These are phyloP conservation scores for Drosophila guanche DNA, from an alignment of 1,140 invertebrate genomes.

Conservation along the genomic window DNA sequence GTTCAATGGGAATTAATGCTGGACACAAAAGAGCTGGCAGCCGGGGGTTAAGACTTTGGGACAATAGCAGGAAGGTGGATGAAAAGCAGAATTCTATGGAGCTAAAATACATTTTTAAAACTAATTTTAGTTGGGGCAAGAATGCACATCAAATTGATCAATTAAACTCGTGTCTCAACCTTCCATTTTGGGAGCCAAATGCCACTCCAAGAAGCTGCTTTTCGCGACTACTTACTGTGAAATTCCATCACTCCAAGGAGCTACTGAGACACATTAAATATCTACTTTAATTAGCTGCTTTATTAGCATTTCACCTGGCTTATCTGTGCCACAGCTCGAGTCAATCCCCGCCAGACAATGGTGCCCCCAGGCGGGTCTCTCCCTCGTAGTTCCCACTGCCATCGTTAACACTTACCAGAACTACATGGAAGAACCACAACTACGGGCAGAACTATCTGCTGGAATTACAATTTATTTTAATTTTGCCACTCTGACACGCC, in stretches of 20 bases:
- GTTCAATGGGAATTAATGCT: slow-evolving; percentile 36
- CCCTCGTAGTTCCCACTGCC: slow-evolving; percentile 21
- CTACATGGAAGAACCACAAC: slow-evolving; percentile 31
- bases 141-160: no score
- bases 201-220: no score
- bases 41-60: no score
- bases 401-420: slow-evolving; percentile 61
- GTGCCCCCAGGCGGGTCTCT: neutral
- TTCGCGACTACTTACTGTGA: no score
- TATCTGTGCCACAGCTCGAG: slow-evolving; percentile 35
- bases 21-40: slow-evolving; percentile 15
- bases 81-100: no score
- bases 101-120: no score
- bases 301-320: slow-evolving; percentile 34
- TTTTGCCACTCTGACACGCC: slow-evolving; percentile 65
- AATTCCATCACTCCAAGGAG: no score
- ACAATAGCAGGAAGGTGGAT: no score
- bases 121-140: no score
- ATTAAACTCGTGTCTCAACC: no score
- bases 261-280: slow-evolving; percentile 22
- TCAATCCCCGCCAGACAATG: slow-evolving; percentile 12
- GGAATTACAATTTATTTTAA: slow-evolving; percentile 70
- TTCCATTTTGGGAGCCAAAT: no score
- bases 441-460: slow-evolving; percentile 34
- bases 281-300: slow-evolving; percentile 29